These are phyloP conservation scores for Anhinga rufa DNA, from an alignment of 2,113 vertebrate species.

Conservation along the genomic window DNA sequence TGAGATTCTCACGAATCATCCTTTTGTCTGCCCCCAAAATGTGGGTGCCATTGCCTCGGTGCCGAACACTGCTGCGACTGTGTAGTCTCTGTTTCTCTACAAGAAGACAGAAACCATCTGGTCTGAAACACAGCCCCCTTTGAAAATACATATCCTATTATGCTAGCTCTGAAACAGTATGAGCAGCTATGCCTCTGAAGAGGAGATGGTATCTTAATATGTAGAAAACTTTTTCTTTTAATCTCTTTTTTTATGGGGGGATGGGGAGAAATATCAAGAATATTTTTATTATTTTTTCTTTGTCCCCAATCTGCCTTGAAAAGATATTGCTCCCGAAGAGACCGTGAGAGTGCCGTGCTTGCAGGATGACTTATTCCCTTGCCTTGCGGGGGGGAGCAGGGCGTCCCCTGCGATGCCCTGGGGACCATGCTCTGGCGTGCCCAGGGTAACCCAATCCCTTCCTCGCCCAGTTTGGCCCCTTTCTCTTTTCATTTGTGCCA, in stretches of 20 bases:
- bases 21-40: constrained; percentile 78
- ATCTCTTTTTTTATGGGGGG: not conserved
- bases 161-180: constrained; percentile 70
- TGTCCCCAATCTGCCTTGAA: not conserved
- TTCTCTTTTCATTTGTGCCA: not conserved
- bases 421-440: not conserved
- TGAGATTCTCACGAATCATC: constrained; percentile 71
- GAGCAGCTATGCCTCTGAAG: constrained; percentile 61
- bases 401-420: rapidly evolving
- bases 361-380: not conserved
- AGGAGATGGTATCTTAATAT: constrained; percentile 62
- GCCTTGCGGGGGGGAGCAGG: rapidly evolving
- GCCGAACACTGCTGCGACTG: constrained; percentile 75
- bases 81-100: constrained; percentile 72
- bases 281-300: no score
- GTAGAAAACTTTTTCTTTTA: not conserved
- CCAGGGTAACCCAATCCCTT: no score
- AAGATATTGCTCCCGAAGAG: not conserved
- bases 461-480: not conserved
- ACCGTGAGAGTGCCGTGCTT: not conserved
- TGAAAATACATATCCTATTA: constrained; percentile 78
- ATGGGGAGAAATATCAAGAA: not conserved
- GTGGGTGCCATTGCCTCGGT: constrained; percentile 72
- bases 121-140: constrained; percentile 77
- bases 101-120: constrained; percentile 81